Base-by-base conservation (phyloP, 2,888 invertebrate genomes). In the Buathra laborator region DNA sequence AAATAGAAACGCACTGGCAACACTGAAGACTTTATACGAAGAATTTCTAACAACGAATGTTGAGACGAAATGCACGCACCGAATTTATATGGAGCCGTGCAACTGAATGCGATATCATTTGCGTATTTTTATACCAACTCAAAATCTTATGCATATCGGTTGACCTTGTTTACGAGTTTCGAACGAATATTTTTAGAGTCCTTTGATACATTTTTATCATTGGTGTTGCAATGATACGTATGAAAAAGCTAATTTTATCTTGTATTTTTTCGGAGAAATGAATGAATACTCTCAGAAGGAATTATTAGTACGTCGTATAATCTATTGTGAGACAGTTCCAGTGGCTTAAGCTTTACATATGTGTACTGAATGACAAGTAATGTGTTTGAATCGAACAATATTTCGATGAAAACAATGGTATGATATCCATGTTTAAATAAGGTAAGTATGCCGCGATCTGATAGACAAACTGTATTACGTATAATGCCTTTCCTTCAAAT, bases 81-180 rank as follows among this genome's bases (percentile, higher is more conserved):
- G 19, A 53, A 71, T 71, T 71, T 71, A 71, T 71, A 51, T 51
- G 37, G 46, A 24, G 24, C n/a, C 51, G 37, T n/a, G 12, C 14
- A 51, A 6, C 48, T 2, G 51, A 16, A 14, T 71, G 19, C 46
- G 6, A 19, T 29, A 71, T 29, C 19, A 51, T 71, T 51, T 5
- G 24, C 7, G n/a, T 44, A 71, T 46, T 71, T 51, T 44, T 24
- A 14, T 43, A 44, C 24, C 44, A 2, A 43, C 43, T 43, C 19
- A 59, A 44, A 59, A 59, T 67, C n/a, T 46, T 51, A 68, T 48
- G 19, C 48, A 67, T 67, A 43, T 64, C 16, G 0, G 37, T 32
- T n/a, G 32, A 37, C 1, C n/a, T 32, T 43, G 53, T 70, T 53
- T 48, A 48, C 14, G 37, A 7, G 12, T 1, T 37, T 37, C 64